Evolutionary conservation across 1,140 invertebrate species (phyloP).

Genomic region (Frieseomelitta varia): DNA sequence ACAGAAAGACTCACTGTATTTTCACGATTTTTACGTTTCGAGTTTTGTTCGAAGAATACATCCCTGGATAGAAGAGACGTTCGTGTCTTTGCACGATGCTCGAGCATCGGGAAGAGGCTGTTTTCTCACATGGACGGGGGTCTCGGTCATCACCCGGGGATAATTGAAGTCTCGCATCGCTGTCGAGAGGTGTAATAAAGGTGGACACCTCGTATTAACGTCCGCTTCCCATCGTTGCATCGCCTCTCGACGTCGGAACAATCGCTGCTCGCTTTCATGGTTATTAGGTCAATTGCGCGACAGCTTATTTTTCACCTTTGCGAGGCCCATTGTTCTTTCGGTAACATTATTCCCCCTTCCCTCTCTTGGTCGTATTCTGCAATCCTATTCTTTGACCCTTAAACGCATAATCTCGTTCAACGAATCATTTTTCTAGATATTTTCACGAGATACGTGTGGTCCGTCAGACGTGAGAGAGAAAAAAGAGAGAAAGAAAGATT

Average conservation of each 20-base stretch:
- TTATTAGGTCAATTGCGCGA: conserved; percentile 62
- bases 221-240: conserved; percentile 39
- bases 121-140: conserved; percentile 53
- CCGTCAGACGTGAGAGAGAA: background rate
- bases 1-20: background rate
- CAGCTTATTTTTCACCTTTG: conserved; percentile 47
- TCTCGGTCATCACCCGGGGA: conserved; percentile 42
- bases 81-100: background rate
- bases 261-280: conserved; percentile 58
- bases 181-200: conserved; percentile 58
- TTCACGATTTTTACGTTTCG: background rate
- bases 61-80: background rate
- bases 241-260: conserved; percentile 33
- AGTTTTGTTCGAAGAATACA: background rate
- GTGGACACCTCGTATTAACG: conserved; percentile 61
- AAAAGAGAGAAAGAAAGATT: background rate
- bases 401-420: background rate
- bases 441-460: background rate
- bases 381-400: background rate
- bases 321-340: conserved; percentile 14
- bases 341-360: background rate
- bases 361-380: background rate
- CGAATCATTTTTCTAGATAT: background rate
- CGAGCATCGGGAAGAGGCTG: background rate
- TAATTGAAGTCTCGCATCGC: conserved; percentile 54